These are phyloP conservation scores for Epinephelus cyanopodus DNA, from an alignment of 2,113 vertebrate genomes.

Conservation along the genomic window DNA sequence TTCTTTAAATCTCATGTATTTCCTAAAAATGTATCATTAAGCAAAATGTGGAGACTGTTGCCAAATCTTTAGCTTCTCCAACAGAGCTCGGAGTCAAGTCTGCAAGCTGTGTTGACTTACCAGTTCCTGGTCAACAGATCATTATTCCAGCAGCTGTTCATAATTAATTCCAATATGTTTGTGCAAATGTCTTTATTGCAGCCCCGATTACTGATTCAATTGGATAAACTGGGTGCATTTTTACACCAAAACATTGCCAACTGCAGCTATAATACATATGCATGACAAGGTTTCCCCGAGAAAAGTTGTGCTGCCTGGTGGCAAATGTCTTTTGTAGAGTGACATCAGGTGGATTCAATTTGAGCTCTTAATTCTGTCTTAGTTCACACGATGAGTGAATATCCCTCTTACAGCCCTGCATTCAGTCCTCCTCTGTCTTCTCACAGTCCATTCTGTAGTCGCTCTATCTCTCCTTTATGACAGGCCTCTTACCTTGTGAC, in stretches of 20 bases:
- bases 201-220: background rate
- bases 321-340: too few species aligned
- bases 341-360: slow-evolving; percentile 16
- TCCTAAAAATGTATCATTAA: background rate
- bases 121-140: background rate
- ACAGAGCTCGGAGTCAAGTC: background rate
- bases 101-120: background rate
- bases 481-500: slow-evolving; percentile 59
- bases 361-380: slow-evolving; percentile 11
- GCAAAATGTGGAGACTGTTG: background rate
- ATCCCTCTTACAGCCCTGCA: background rate
- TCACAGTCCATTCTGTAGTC: background rate
- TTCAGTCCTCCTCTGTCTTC: background rate
- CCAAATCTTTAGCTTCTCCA: background rate
- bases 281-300: background rate
- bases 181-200: background rate
- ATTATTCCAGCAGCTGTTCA: background rate
- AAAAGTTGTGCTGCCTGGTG: too few species aligned
- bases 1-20: too few species aligned
- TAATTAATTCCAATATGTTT: background rate
- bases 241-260: too few species aligned
- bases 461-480: slow-evolving; percentile 48
- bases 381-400: background rate
- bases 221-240: background rate
- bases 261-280: background rate